Evolutionary conservation across 2,113 vertebrate genomes (phyloP).

Genomic region (Leucosticte australis): DNA sequence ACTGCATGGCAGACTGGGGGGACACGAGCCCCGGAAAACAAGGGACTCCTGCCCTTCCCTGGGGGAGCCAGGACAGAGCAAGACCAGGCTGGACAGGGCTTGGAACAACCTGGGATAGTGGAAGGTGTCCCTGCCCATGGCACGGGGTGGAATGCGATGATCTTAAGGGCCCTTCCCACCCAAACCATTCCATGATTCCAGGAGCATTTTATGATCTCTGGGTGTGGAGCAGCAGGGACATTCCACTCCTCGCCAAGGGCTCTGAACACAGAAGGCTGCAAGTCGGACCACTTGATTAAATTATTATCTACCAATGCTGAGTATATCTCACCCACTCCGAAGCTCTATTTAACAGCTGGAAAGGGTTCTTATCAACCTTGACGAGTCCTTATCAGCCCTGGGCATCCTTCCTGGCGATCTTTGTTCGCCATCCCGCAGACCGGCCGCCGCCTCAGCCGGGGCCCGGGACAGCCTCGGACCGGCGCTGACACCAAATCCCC

Average conservation of each 20-base stretch:
- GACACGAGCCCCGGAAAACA: background rate
- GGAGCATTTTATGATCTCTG: background rate
- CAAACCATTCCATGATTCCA: background rate
- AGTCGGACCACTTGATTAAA: background rate
- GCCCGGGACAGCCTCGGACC: background rate
- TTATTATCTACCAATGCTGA: background rate
- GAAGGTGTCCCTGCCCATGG: background rate
- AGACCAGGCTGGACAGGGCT: background rate
- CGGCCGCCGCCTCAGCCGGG: background rate
- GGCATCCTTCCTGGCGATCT: background rate
- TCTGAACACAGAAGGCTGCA: background rate
- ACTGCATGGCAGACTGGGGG: background rate
- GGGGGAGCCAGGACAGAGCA: background rate
- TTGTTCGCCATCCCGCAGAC: background rate
- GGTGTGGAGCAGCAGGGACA: background rate
- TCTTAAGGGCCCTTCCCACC: background rate
- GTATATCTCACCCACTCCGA: accelerated
- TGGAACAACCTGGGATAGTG: background rate
- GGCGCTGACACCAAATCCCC: background rate
- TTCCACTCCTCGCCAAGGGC: background rate
- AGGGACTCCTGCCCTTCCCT: background rate
- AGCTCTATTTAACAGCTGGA: background rate
- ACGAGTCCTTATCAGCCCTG: background rate
- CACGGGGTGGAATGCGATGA: background rate
- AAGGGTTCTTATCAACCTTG: background rate